Percentiles rank a stretch among this genome's conserved stretches.
Conservation (phyloP, 2,888 invertebrate species). For the Dilophus febrilis region DNA sequence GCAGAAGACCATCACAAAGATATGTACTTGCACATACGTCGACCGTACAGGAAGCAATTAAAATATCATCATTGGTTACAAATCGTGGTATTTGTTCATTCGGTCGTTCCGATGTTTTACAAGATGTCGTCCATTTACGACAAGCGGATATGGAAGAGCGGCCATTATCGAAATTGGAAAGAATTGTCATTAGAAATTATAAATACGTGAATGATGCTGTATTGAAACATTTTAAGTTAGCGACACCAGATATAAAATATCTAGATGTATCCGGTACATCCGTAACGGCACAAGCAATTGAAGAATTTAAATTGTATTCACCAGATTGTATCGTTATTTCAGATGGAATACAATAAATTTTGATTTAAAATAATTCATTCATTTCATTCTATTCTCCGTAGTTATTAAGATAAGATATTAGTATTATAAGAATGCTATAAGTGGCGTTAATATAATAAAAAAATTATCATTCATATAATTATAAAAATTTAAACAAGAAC, state of each 20-base stretch:
- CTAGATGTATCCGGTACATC: constrained; percentile 51
- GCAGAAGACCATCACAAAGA: no score
- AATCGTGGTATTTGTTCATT: constrained; percentile 28
- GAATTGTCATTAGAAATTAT: constrained; percentile 40
- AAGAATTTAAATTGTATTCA: constrained; percentile 38
- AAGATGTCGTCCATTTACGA: constrained; percentile 27
- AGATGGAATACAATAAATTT: no score
- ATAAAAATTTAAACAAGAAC: no score
- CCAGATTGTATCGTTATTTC: constrained; percentile 40
- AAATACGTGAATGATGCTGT: constrained; percentile 43
- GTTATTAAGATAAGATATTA: no score
- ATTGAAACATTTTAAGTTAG: constrained; percentile 39
- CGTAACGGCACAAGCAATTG: constrained; percentile 42
- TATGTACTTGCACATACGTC: no score
- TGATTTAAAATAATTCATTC: background rate
- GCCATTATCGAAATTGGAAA: constrained; percentile 32
- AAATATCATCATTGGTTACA: background rate
- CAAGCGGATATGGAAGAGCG: constrained; percentile 20
- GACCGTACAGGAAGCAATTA: no score
- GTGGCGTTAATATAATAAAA: no score
- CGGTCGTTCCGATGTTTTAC: constrained; percentile 22
- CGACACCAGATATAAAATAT: constrained; percentile 37
- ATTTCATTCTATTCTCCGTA: background rate
- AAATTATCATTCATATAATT: no score
- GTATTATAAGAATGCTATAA: no score